Evolutionary conservation across 2,888 invertebrate genomes (phyloP), one percentile per base, ranked within the genome.

Genomic region (Phytoseiulus persimilis): DNA sequence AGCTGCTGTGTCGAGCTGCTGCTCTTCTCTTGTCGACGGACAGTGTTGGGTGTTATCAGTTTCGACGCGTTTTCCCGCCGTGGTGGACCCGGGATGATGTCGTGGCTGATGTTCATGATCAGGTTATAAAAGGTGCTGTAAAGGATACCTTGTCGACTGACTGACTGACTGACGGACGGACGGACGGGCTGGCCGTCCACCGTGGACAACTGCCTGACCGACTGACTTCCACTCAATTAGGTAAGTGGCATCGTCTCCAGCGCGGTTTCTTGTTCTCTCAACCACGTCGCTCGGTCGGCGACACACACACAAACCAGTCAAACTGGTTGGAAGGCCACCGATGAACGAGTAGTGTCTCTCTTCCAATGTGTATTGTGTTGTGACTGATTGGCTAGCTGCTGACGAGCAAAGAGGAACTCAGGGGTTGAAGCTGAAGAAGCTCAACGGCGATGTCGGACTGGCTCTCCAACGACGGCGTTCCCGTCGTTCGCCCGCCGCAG

Each of bases 81-180:
- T 65, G 65, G 65, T 65, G 65, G 18, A 65, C 65, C 18, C 65
- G 18, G 18, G 65, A 65, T 65, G 65, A 65, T 65, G 65, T 65
- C 65, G 65, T 23, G 65, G 65, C 65, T 65, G 65, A 65, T 65
- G 65, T 28, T 65, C 39, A 45, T 83, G 87, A 45, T 87, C 39
- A 87, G n/a, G 87, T 87, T 87, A 32, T 87, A 33, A 87, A 87
- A 87, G 33, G 33, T 87, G 33, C 87, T 87, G 33, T 83, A 83
- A 83, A 83, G 83, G 83, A 83, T 83, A 83, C 83, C 83, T 83
- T 65, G 65, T 65, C 65, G 65, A 65, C 65, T 18, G 65, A 28
- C 65, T 1, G 65, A 23, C 65, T 9, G 39, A 39, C 39, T 6
- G 39, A 39, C 39, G 3, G 39, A 39, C 39, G 3, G 39, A 39